These are phyloP conservation scores for Cisticola juncidis DNA, from an alignment of 2,113 vertebrate species.

Conservation along the genomic window DNA sequence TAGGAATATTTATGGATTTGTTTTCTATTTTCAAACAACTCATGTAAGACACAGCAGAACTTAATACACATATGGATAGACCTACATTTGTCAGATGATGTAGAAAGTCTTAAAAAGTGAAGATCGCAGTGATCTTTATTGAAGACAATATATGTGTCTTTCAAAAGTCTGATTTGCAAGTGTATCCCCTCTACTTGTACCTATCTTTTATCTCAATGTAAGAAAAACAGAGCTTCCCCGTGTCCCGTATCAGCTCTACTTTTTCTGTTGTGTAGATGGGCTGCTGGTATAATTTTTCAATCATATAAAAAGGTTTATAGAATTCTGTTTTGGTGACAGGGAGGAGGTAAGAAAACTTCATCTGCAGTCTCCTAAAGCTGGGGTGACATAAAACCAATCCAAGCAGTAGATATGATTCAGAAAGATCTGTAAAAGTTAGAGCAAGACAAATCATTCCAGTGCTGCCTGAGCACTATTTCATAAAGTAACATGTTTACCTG, in stretches of 20 bases:
- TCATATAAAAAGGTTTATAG: background rate
- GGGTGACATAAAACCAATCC: background rate
- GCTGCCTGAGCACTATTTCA: background rate
- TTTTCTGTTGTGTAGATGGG: background rate
- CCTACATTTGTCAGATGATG: background rate
- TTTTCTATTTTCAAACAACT: background rate
- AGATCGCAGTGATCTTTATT: background rate
- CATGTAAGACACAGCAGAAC: background rate
- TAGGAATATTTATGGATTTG: background rate
- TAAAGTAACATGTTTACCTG: background rate
- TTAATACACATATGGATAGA: background rate
- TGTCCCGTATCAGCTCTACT: background rate
- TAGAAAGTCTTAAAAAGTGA: background rate
- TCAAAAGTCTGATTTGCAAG: background rate
- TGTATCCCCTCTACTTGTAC: background rate
- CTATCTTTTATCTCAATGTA: background rate
- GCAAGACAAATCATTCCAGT: background rate
- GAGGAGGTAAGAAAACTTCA: background rate
- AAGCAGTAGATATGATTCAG: background rate
- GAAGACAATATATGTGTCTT: background rate
- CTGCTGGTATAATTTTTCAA: background rate
- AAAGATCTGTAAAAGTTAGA: background rate
- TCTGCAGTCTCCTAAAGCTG: background rate
- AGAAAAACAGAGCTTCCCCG: background rate
- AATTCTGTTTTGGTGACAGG: background rate